Conservation (phyloP, 2,797 vertebrate genomes). For the Galaxias olidus region DNA sequence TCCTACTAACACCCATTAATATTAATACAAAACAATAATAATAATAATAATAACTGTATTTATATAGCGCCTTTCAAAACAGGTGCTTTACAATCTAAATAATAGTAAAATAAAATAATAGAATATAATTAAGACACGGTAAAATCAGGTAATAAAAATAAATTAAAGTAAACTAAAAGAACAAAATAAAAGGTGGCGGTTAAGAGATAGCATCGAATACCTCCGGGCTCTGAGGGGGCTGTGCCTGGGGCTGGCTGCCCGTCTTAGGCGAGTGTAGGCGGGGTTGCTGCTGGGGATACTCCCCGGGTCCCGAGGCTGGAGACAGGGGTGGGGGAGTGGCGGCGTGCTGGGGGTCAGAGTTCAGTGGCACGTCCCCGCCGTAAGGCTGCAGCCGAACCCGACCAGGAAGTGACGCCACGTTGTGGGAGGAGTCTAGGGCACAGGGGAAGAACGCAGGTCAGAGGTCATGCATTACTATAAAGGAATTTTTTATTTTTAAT, state of each 20-base stretch:
- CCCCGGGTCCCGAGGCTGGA: conserved; percentile 22
- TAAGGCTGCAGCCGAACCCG: conserved; percentile 14
- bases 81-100: too few relatives aligned
- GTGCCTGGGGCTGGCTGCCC: conserved; percentile 4
- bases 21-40: too few relatives aligned
- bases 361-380: conserved; percentile 33
- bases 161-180: too few relatives aligned
- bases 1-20: too few relatives aligned
- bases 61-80: too few relatives aligned
- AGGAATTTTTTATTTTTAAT: too few relatives aligned
- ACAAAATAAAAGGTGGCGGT: too few relatives aligned
- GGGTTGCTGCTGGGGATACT: conserved; percentile 31
- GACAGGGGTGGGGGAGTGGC: background rate
- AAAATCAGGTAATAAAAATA: too few relatives aligned
- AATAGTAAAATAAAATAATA: too few relatives aligned
- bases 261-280: conserved; percentile 22
- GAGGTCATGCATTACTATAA: too few relatives aligned
- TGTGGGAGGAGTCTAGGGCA: conserved; percentile 36
- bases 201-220: background rate
- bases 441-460: conserved; percentile 21
- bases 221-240: background rate
- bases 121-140: too few relatives aligned
- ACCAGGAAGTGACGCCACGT: conserved; percentile 6
- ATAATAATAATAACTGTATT: too few relatives aligned
- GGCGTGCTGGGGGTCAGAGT: conserved; percentile 33